A percentile compares a stretch with the other conserved stretches of the same genome.
These are phyloP conservation scores for Chrysolophus pictus DNA, from an alignment of 2,797 vertebrate genomes.

Conservation along the genomic window DNA sequence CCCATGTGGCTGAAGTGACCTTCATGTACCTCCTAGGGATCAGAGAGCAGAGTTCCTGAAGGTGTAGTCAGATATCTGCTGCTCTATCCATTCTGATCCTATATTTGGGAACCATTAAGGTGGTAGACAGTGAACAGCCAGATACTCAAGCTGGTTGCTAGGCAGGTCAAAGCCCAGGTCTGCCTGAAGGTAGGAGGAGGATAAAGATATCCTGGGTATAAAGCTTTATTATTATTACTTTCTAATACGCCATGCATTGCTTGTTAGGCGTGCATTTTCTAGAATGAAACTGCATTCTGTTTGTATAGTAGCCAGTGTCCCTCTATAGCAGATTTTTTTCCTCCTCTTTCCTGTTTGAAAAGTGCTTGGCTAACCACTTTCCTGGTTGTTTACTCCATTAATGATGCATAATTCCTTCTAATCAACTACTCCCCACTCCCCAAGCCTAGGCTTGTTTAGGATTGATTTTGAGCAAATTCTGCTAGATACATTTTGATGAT, in stretches of 20 bases:
- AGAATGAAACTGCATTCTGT: not conserved
- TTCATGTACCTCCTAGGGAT: not conserved
- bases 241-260: not conserved
- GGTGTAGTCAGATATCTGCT: not conserved
- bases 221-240: not conserved
- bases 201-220: not conserved
- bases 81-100: rapidly evolving
- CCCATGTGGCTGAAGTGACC: not conserved
- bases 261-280: not conserved
- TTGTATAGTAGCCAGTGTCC: not conserved
- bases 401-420: not conserved
- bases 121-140: not conserved
- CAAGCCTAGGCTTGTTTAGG: not conserved
- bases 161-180: not conserved
- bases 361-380: not conserved
- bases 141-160: not conserved
- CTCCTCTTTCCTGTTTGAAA: not conserved
- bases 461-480: not conserved
- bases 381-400: not conserved
- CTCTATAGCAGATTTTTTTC: not conserved
- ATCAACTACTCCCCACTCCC: not conserved
- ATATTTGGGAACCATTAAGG: not conserved
- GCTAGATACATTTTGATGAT: not conserved
- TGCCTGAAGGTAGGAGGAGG: not conserved
- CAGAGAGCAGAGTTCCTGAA: not conserved